Percentiles rank a stretch among this genome's conserved stretches.
Conservation (phyloP, 2,113 vertebrate genomes). For the Pachycephala philippinensis region DNA sequence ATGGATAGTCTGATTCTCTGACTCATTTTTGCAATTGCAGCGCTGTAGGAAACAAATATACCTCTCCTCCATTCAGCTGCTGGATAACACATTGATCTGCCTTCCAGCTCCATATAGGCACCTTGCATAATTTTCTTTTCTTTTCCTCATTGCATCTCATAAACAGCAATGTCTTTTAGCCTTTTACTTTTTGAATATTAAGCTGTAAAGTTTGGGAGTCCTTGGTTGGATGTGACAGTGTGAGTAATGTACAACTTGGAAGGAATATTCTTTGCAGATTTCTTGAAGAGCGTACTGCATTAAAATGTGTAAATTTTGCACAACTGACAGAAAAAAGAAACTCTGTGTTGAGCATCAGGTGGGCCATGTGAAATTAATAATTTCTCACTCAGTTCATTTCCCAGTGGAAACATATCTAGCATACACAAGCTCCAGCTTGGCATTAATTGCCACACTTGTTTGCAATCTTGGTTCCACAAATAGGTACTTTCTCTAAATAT, state of each 20-base stretch:
- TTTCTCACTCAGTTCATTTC: not conserved
- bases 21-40: constrained; percentile 5
- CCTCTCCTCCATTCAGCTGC: not conserved
- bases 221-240: not conserved
- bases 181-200: not conserved
- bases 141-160: not conserved
- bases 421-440: not conserved
- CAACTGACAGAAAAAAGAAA: not conserved
- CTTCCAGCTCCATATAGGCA: not conserved
- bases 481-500: not conserved
- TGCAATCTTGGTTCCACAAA: not conserved
- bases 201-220: not conserved
- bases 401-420: not conserved
- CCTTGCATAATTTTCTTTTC: not conserved
- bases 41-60: not conserved
- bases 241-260: not conserved
- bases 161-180: not conserved
- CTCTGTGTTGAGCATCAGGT: not conserved
- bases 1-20: not conserved
- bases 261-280: not conserved
- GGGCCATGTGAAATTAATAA: not conserved
- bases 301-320: not conserved
- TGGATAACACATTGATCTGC: not conserved
- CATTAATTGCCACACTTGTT: not conserved
- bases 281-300: not conserved